A percentile compares a stretch with the other conserved stretches of the same genome.
Evolutionary conservation across 2,113 vertebrate genomes (phyloP).

Genomic region (Parus major): DNA sequence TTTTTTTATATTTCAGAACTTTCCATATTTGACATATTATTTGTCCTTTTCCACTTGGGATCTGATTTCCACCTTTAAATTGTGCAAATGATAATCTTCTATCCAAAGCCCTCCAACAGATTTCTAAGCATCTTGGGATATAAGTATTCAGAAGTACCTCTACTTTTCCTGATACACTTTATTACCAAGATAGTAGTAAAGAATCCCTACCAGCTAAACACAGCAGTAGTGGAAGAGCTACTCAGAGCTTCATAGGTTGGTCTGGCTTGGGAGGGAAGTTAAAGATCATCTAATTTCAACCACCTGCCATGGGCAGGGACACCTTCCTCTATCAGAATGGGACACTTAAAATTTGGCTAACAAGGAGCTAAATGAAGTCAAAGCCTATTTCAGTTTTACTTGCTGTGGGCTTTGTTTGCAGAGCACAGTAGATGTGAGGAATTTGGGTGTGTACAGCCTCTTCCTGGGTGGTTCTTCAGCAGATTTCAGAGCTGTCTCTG

Average conservation of each 20-base stretch:
- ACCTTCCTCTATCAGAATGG: background rate
- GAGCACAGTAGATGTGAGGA: slow-evolving; percentile 58
- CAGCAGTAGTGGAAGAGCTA: background rate
- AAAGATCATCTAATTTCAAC: background rate
- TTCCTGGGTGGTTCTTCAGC: slow-evolving; percentile 73
- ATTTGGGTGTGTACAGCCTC: slow-evolving; percentile 63
- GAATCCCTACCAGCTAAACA: background rate
- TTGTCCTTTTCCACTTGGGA: background rate
- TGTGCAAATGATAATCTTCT: background rate
- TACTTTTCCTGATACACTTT: background rate
- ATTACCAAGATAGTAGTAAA: background rate
- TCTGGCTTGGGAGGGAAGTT: background rate
- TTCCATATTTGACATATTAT: background rate
- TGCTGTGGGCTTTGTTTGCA: slow-evolving; percentile 54
- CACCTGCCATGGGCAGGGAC: rapidly evolving
- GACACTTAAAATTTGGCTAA: background rate
- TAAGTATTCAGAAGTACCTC: background rate
- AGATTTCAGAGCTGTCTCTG: slow-evolving; percentile 78
- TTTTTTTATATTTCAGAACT: background rate
- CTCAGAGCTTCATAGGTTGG: background rate
- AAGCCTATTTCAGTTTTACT: slow-evolving; percentile 29
- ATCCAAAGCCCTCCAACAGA: background rate
- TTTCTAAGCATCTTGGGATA: background rate
- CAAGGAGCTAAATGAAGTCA: background rate
- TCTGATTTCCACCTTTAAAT: background rate